Conservation (phyloP, 2,797 vertebrate genomes). For the Rhabdophis nuchalis region DNA sequence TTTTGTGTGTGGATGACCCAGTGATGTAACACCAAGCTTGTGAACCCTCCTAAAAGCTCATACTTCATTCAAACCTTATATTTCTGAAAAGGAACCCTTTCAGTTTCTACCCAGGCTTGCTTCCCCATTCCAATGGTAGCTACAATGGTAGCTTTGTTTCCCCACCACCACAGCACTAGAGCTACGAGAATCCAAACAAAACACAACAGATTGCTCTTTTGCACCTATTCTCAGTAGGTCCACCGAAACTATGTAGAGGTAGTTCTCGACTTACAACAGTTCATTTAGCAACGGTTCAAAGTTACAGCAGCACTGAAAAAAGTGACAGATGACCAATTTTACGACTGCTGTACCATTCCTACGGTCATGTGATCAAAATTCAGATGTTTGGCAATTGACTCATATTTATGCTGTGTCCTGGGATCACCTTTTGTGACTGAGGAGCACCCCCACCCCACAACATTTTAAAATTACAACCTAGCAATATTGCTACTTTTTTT, state of each 20-base stretch:
- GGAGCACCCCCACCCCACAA: not conserved
- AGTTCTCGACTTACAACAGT: too few species aligned
- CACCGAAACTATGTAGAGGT: not conserved
- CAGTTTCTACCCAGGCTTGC: not conserved
- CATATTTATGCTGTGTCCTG: not conserved
- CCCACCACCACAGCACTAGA: too few species aligned
- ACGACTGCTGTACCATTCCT: not conserved
- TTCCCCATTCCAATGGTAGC: not conserved
- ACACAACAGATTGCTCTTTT: not conserved
- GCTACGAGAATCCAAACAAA: too few species aligned
- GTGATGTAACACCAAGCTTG: not conserved
- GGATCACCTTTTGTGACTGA: not conserved
- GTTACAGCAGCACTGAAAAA: too few species aligned
- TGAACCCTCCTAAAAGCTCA: not conserved
- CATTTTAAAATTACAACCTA: not conserved
- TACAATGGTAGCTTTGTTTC: not conserved
- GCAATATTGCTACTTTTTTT: not conserved
- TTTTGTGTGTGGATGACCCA: not conserved
- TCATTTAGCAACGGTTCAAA: too few species aligned
- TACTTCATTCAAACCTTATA: not conserved
- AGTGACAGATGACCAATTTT: not conserved
- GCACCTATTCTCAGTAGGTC: not conserved
- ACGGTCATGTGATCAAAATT: not conserved
- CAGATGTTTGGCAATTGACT: not conserved
- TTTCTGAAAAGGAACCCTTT: not conserved